Base-by-base conservation (phyloP, 2,113 vertebrate species). In the Tichodroma muraria region DNA sequence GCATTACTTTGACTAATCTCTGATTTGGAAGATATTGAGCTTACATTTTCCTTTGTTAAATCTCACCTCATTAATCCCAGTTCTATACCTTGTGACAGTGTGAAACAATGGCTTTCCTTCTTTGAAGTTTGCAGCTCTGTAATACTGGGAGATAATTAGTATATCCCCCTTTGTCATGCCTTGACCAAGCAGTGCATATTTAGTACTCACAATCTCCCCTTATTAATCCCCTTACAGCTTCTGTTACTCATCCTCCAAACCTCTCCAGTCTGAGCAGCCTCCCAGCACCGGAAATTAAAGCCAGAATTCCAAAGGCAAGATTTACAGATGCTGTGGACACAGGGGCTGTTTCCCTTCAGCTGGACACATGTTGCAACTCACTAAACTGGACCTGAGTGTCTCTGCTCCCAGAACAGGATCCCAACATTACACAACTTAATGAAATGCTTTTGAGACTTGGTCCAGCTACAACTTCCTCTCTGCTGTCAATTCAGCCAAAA, bases 61-160 rank as follows among this genome's bases (percentile, higher is more conserved):
- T 80, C 69, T 73, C 68, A 94, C 88, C 68, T 93, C 81, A 66
- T 88, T 95, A 82, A 85, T 88, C 71, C 89, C 49, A 37, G 78
- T 28, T 88, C 73, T 77, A 54, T 73, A 87, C 64, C 47, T 66
- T 35, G 54, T 42, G 71, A 91, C 72, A 54, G 59, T 57, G 73
- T 12, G 49, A 88, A 96, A 90, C 80, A 94, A 88, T 77, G 69
- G n/a, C 56, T 92, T 92, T 70, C 37, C 75, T 61, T 61, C 85
- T 85, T 69, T 95, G 78, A 88, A 91, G 57, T 93, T 69, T 81
- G 64, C 38, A 89, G 63, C 54, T 52, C 44, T 63, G 40, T 73
- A 93, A 80, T 85, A 63, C 71, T 63, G 45, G 27, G 47, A 93
- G 87, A 82, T 75, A 95, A 94, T 89, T 87, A 92, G 37, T 78